These are phyloP conservation scores for Diarsia mendica DNA, from an alignment of 2,888 invertebrate species.

Conservation along the genomic window DNA sequence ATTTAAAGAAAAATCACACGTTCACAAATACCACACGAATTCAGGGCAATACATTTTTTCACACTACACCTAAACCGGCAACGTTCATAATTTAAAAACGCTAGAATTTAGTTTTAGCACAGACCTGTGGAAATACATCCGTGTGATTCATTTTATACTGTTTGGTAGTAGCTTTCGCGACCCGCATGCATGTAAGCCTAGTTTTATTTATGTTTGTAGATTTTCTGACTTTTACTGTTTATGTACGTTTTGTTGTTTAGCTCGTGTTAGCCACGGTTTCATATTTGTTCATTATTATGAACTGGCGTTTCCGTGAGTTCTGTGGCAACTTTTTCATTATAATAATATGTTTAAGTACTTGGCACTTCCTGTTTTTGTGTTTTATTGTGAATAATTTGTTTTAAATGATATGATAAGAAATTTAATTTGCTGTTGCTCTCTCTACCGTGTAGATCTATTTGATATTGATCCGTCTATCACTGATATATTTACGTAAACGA, in stretches of 20 bases:
- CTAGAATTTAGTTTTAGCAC: slow-evolving; percentile 41
- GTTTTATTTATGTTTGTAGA: slow-evolving; percentile 50
- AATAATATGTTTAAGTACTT: neutral
- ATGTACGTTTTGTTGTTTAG: slow-evolving; percentile 13
- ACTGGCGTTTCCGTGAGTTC: neutral
- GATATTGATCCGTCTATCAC: neutral
- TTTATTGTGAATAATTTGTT: no score
- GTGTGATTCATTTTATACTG: slow-evolving; percentile 24
- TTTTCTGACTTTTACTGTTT: slow-evolving; percentile 42
- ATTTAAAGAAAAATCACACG: neutral
- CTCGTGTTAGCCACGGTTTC: neutral
- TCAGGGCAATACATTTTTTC: neutral
- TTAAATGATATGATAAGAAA: neutral
- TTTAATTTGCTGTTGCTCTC: neutral
- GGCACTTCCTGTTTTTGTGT: neutral
- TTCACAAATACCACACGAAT: neutral
- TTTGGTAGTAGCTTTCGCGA: slow-evolving; percentile 32
- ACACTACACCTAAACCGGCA: neutral
- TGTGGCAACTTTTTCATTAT: neutral
- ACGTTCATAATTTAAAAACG: slow-evolving; percentile 38
- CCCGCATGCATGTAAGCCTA: slow-evolving; percentile 40
- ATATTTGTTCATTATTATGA: slow-evolving; percentile 15
- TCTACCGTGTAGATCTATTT: neutral
- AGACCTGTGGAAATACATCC: slow-evolving; percentile 22
- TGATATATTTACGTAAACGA: neutral